Evolutionary conservation across 2,113 vertebrate genomes (phyloP).

Genomic region (Antidorcas marsupialis): DNA sequence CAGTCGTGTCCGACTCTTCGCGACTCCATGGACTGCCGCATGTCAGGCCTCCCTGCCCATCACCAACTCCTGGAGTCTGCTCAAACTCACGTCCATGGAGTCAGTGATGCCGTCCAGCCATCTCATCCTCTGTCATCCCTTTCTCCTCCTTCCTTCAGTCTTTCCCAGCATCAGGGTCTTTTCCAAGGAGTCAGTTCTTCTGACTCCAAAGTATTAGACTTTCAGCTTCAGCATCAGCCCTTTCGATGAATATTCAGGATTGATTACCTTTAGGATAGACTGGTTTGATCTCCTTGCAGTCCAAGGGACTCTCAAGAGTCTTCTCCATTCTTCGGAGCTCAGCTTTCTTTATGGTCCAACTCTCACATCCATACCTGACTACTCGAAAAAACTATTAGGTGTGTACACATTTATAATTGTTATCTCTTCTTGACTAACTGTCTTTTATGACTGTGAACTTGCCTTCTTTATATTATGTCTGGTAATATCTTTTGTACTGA

Average conservation of each 20-base stretch:
- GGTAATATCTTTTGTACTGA: background rate
- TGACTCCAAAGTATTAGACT: background rate
- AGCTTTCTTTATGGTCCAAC: background rate
- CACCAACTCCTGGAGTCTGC: background rate
- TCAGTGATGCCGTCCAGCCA: background rate
- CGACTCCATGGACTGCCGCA: background rate
- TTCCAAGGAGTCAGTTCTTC: background rate
- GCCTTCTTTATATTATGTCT: background rate
- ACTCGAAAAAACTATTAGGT: background rate
- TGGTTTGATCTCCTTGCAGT: background rate
- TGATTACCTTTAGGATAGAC: background rate
- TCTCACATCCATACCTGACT: background rate
- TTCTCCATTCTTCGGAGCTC: background rate
- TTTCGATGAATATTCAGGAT: background rate
- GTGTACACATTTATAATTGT: background rate
- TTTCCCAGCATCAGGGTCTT: background rate
- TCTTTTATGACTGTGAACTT: background rate
- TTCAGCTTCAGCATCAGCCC: background rate
- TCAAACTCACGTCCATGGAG: background rate
- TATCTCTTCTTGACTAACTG: background rate
- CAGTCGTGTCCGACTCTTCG: accelerated
- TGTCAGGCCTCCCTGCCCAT: background rate
- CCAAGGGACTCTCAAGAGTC: background rate
- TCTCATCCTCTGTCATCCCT: background rate
- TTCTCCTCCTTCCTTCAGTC: background rate